Percentiles rank a stretch among this genome's conserved stretches.
These are phyloP conservation scores for Paradoxurus hermaphroditus DNA, from an alignment of 2,113 vertebrate species.

Conservation along the genomic window DNA sequence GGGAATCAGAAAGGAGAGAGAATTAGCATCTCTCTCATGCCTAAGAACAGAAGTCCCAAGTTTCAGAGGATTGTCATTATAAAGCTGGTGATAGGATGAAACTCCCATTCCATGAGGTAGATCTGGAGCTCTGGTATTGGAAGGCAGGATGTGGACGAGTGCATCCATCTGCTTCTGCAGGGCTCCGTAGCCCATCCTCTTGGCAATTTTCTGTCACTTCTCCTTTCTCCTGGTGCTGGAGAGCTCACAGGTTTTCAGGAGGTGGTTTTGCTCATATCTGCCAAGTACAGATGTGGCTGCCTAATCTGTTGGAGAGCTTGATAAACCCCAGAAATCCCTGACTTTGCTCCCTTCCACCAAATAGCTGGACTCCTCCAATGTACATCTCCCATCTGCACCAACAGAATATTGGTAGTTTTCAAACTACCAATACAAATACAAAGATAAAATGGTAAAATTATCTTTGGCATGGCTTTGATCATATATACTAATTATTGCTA, in stretches of 20 bases:
- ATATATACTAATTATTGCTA: slow-evolving; percentile 48
- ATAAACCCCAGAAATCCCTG: not conserved
- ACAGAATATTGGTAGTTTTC: not conserved
- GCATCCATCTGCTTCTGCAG: not conserved
- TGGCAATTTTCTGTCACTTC: not conserved
- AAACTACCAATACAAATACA: too few relatives aligned
- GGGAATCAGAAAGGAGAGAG: not conserved
- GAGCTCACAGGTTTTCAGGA: not conserved
- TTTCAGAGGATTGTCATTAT: rapidly evolving
- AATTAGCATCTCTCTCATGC: not conserved
- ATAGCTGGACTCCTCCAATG: not conserved
- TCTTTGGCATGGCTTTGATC: not conserved
- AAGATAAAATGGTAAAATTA: not conserved
- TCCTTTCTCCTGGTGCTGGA: not conserved
- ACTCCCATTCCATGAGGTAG: too few relatives aligned
- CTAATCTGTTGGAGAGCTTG: not conserved
- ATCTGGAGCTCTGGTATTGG: not conserved
- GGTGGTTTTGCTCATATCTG: not conserved
- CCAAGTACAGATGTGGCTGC: not conserved
- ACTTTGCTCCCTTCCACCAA: not conserved
- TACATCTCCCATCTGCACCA: not conserved
- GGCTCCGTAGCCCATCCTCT: not conserved
- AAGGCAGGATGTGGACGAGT: too few relatives aligned
- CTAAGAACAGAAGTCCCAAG: not conserved
- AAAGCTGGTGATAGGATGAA: not conserved